Conservation (phyloP, 2,888 invertebrate genomes). For the Leucophenga montana region DNA sequence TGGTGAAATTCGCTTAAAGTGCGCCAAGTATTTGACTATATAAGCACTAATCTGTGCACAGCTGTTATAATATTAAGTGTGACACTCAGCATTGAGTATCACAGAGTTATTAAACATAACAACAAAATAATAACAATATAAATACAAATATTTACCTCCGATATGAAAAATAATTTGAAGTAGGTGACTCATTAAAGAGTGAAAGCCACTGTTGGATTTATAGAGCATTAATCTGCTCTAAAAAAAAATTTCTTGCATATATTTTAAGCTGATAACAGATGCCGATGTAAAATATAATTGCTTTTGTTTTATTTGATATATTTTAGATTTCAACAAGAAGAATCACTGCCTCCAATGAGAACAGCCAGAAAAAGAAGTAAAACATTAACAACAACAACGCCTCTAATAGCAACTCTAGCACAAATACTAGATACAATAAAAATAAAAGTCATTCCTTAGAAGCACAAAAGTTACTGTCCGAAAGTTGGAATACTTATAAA, state of each 20-base stretch:
- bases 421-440: not conserved
- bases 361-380: conserved; percentile 14
- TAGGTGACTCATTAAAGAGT: not conserved
- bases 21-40: too few relatives aligned
- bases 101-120: too few relatives aligned
- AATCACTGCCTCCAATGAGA: conserved; percentile 50
- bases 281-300: not conserved
- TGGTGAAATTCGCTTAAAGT: too few relatives aligned
- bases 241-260: too few relatives aligned
- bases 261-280: not conserved
- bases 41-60: too few relatives aligned
- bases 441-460: not conserved
- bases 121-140: too few relatives aligned
- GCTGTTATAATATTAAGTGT: too few relatives aligned
- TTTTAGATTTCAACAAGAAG: conserved; percentile 46
- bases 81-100: too few relatives aligned
- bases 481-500: not conserved
- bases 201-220: too few relatives aligned
- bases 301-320: conserved; percentile 2
- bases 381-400: conserved; percentile 21
- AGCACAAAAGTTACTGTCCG: not conserved
- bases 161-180: conserved; percentile 32
- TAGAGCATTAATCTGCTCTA: too few relatives aligned
- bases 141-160: too few relatives aligned
- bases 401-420: not conserved